A percentile compares a stretch with the other conserved stretches of the same genome.
These are phyloP conservation scores for Dendrolimus punctatus DNA, from an alignment of 1,140 invertebrate genomes.

Conservation along the genomic window DNA sequence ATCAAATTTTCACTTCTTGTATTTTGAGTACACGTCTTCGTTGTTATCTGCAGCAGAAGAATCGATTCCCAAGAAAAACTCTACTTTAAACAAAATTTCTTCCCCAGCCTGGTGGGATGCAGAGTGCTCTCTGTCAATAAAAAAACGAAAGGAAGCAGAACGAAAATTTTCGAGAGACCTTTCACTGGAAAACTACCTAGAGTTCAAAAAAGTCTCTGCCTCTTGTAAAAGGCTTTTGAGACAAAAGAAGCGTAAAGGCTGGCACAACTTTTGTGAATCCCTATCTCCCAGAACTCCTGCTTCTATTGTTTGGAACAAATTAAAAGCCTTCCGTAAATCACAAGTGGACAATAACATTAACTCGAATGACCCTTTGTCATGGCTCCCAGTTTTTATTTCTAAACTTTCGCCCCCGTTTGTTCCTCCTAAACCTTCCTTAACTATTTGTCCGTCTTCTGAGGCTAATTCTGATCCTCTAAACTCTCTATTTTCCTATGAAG, in stretches of 20 bases:
- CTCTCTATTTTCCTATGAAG: too few species aligned
- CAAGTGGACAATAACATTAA: too few species aligned
- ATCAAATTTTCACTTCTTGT: not conserved
- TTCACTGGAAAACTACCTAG: not conserved
- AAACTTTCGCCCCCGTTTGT: too few species aligned
- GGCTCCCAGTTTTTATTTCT: too few species aligned
- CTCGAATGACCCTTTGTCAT: too few species aligned
- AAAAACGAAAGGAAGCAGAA: not conserved
- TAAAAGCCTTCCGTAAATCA: not conserved
- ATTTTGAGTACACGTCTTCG: not conserved
- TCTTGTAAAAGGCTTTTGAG: not conserved
- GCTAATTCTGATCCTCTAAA: too few species aligned
- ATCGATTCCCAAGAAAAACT: not conserved
- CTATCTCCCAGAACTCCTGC: not conserved
- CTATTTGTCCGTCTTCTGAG: too few species aligned
- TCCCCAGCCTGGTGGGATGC: not conserved
- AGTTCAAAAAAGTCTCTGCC: not conserved
- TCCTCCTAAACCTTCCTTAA: too few species aligned
- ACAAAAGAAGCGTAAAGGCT: not conserved
- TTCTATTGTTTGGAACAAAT: not conserved
- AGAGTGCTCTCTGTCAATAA: not conserved
- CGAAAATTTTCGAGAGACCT: not conserved
- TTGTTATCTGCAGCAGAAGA: not conserved
- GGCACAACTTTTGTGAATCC: not conserved
- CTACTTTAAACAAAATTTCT: not conserved